These are phyloP conservation scores for Gobionotothen gibberifrons DNA, from an alignment of 2,797 vertebrate species.

Conservation along the genomic window DNA sequence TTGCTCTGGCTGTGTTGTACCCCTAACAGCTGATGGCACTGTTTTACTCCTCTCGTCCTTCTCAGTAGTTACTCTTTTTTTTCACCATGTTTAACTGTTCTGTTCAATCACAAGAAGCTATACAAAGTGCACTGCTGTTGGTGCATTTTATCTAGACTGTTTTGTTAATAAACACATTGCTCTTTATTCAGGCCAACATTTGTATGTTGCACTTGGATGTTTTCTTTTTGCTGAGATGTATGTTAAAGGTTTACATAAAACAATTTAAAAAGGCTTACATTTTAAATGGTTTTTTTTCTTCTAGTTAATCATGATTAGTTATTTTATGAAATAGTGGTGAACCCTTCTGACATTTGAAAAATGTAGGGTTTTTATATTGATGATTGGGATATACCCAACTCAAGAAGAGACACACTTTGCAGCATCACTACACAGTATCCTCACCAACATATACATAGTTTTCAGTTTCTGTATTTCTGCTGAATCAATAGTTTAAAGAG, in stretches of 20 bases:
- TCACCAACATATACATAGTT: not conserved
- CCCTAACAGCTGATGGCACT: slow-evolving; percentile 39
- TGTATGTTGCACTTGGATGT: slow-evolving; percentile 45
- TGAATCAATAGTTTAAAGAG: slow-evolving; percentile 16
- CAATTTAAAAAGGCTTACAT: slow-evolving; percentile 71
- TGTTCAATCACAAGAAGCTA: slow-evolving; percentile 44
- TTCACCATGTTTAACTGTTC: slow-evolving; percentile 28
- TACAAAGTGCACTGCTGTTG: slow-evolving; percentile 43
- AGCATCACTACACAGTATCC: not conserved
- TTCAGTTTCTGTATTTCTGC: slow-evolving; percentile 5
- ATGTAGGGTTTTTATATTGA: slow-evolving; percentile 7
- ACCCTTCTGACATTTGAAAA: not conserved
- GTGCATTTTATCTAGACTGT: slow-evolving; percentile 53
- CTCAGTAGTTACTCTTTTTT: slow-evolving; percentile 28
- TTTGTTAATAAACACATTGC: slow-evolving; percentile 38
- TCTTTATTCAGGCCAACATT: slow-evolving; percentile 28
- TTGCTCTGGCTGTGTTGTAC: slow-evolving; percentile 50
- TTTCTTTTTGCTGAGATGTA: slow-evolving; percentile 61
- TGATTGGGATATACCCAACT: not conserved
- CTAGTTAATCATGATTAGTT: not conserved
- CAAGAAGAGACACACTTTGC: not conserved
- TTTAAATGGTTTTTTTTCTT: slow-evolving; percentile 20
- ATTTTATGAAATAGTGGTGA: not conserved
- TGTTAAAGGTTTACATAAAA: slow-evolving; percentile 77
- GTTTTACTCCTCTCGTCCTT: slow-evolving; percentile 38